Evolutionary conservation across 2,797 vertebrate genomes (phyloP).

Genomic region (Pagetopsis macropterus): DNA sequence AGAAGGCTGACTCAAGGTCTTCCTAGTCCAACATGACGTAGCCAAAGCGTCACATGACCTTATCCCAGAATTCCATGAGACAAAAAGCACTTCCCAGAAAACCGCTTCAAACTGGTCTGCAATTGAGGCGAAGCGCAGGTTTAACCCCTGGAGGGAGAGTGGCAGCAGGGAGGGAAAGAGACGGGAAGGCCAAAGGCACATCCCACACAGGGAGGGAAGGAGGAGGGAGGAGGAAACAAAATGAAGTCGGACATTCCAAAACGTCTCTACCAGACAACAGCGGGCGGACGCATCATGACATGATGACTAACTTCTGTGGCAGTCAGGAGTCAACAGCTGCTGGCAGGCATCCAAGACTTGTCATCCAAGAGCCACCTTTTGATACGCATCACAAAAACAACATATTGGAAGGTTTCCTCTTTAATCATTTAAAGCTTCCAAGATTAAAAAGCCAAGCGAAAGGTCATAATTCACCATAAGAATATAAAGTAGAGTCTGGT

Average conservation of each 20-base stretch:
- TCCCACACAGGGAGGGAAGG: slow-evolving; percentile 32
- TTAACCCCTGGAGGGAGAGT: slow-evolving; percentile 84
- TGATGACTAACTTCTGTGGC: slow-evolving; percentile 26
- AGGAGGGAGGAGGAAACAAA: slow-evolving; percentile 51
- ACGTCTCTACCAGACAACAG: slow-evolving; percentile 25
- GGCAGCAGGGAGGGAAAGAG: slow-evolving; percentile 48
- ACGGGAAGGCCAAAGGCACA: slow-evolving; percentile 12
- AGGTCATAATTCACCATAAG: slow-evolving; percentile 1
- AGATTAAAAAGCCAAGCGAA: background rate
- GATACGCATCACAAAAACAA: background rate
- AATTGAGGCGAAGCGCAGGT: slow-evolving; percentile 83
- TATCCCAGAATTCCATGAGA: slow-evolving; percentile 89
- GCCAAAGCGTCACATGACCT: slow-evolving; percentile 88
- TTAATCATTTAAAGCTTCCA: background rate
- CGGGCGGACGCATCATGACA: slow-evolving; percentile 5
- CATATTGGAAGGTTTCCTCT: background rate
- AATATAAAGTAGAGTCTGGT: background rate
- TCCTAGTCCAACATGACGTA: slow-evolving; percentile 87
- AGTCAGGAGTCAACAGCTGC: slow-evolving; percentile 3
- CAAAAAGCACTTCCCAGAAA: slow-evolving; percentile 91
- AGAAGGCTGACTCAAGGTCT: slow-evolving; percentile 84
- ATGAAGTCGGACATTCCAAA: slow-evolving; percentile 51
- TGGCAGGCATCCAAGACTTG: background rate
- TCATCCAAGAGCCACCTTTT: slow-evolving; percentile 1
- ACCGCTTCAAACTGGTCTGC: slow-evolving; percentile 90